Conservation (phyloP, 2,797 vertebrate species). For the Phataginus tricuspis region DNA sequence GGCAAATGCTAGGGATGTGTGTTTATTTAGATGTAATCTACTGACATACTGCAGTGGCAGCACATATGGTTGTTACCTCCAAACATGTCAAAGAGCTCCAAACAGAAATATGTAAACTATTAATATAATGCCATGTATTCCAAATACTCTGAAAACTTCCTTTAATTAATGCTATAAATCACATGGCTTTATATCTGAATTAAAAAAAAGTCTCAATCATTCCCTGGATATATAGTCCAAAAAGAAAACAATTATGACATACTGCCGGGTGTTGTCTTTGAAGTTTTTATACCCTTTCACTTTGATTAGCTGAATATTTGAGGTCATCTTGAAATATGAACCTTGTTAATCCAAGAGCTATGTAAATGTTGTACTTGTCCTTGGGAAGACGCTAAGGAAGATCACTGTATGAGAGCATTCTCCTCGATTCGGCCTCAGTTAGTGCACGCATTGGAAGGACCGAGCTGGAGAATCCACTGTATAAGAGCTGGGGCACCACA, state of each 20-base stretch:
- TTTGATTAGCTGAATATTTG: constrained; percentile 20
- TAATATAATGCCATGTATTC: neutral
- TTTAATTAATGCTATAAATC: constrained; percentile 14
- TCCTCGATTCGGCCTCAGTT: neutral
- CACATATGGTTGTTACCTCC: neutral
- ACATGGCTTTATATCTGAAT: neutral
- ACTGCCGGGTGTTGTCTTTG: neutral
- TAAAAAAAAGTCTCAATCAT: neutral
- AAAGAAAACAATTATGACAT: neutral
- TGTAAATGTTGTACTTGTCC: neutral
- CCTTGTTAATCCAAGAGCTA: neutral
- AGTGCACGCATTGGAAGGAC: neutral
- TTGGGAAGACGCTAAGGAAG: neutral
- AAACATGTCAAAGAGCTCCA: neutral
- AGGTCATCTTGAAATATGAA: constrained; percentile 10
- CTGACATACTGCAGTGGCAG: neutral
- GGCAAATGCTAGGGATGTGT: neutral
- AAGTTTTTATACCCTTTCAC: constrained; percentile 39
- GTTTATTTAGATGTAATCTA: constrained; percentile 31
- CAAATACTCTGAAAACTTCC: neutral
- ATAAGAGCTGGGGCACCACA: neutral
- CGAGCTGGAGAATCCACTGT: neutral
- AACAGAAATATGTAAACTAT: neutral
- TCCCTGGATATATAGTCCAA: constrained; percentile 12
- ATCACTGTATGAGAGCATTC: neutral